Percentiles rank a stretch among this genome's conserved stretches.
Conservation (phyloP, 2,888 invertebrate genomes). For the Ochropacha duplaris region DNA sequence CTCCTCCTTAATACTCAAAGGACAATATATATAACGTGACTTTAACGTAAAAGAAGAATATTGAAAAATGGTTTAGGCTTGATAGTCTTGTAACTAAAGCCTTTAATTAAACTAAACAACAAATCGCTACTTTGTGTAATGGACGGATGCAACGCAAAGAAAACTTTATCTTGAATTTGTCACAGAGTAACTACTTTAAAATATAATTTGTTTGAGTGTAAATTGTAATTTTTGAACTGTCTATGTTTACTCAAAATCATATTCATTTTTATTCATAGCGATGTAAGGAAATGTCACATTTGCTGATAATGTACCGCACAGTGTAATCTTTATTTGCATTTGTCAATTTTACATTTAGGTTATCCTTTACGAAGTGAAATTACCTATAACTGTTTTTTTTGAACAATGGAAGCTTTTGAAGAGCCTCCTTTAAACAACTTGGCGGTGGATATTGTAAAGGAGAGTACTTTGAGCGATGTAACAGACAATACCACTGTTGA, state of each 20-base stretch:
- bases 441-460: slow-evolving; percentile 45
- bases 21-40: too few species aligned
- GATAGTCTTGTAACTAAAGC: too few species aligned
- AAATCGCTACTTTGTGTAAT: slow-evolving; percentile 6
- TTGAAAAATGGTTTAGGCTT: too few species aligned
- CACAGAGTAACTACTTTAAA: too few species aligned
- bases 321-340: slow-evolving; percentile 2
- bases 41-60: too few species aligned
- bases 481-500: slow-evolving; percentile 27
- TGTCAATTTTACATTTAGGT: slow-evolving; percentile 29
- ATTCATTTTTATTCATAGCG: slow-evolving; percentile 10
- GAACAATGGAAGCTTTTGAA: slow-evolving; percentile 44
- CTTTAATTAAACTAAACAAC: not conserved
- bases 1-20: too few species aligned
- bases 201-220: slow-evolving; percentile 12
- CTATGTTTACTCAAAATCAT: slow-evolving; percentile 20
- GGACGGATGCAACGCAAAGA: slow-evolving; percentile 36
- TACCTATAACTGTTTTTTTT: slow-evolving; percentile 20
- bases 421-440: slow-evolving; percentile 41
- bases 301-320: not conserved
- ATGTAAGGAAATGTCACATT: not conserved
- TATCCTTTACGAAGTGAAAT: slow-evolving; percentile 20
- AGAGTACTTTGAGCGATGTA: slow-evolving; percentile 37
- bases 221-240: slow-evolving; percentile 1
- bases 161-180: slow-evolving; percentile 28